phyloP scores from a whole-genome alignment of 2,113 vertebrate species.

The Salminus brasiliensis region DNA sequence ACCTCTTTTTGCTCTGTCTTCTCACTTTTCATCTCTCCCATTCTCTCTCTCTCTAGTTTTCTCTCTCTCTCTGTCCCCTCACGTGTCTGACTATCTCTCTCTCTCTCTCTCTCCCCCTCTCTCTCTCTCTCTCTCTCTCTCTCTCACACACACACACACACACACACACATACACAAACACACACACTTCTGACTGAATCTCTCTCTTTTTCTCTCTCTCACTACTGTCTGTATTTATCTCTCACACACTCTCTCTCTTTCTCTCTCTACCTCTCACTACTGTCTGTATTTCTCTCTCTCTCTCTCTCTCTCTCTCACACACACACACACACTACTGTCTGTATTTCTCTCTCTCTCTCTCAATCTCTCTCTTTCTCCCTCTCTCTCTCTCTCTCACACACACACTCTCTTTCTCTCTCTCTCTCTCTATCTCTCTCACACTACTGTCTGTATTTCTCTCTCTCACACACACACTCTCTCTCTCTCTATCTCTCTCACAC shows the following conservation, averaged over 20 bases:
- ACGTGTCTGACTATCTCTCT: background rate
- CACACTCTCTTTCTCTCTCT: background rate
- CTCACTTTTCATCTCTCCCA: background rate
- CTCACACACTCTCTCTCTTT: background rate
- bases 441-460: no score
- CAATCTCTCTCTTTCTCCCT: background rate
- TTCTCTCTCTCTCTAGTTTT: background rate
- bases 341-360: background rate
- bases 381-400: background rate
- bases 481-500: no score
- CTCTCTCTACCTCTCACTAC: background rate
- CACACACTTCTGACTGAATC: background rate
- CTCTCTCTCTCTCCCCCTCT: background rate
- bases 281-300: background rate
- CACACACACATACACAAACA: no score
- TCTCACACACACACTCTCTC: no score
- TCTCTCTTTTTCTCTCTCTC: background rate
- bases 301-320: background rate
- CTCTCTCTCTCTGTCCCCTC: background rate
- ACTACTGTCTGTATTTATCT: background rate
- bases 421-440: no score
- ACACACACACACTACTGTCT: no score
- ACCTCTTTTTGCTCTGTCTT: background rate
- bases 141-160: background rate
- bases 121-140: background rate